These are phyloP conservation scores for Philereme transversata DNA, from an alignment of 2,888 invertebrate species.

Conservation along the genomic window DNA sequence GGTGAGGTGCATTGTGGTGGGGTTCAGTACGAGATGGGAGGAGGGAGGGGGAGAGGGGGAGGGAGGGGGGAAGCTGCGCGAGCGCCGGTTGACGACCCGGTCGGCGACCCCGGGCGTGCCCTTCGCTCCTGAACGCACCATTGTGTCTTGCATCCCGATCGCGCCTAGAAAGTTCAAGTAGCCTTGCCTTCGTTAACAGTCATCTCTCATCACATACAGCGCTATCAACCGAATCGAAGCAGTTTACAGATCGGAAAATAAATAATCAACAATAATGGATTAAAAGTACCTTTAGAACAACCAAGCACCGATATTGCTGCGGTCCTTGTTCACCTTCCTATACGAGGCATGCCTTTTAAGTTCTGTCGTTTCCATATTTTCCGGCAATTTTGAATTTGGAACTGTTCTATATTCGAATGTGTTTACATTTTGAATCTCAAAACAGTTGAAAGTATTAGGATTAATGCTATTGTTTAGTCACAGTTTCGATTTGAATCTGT, in stretches of 20 bases:
- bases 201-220: too few relatives aligned
- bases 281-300: constrained; percentile 3
- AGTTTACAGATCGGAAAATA: neutral
- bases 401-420: too few relatives aligned
- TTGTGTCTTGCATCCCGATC: constrained; percentile 39
- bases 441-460: too few relatives aligned
- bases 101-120: constrained; percentile 60
- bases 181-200: neutral
- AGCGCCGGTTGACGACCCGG: constrained; percentile 58
- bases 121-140: constrained; percentile 45
- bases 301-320: neutral
- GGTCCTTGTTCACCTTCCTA: constrained; percentile 21
- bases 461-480: too few relatives aligned
- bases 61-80: constrained; percentile 47
- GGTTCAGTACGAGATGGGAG: constrained; percentile 15
- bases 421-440: too few relatives aligned
- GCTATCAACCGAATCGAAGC: too few relatives aligned
- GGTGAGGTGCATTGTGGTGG: constrained; percentile 44
- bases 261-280: neutral
- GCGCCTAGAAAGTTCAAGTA: constrained; percentile 12
- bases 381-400: too few relatives aligned
- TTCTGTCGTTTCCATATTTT: too few relatives aligned
- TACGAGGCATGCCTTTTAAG: too few relatives aligned
- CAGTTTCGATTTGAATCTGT: too few relatives aligned
- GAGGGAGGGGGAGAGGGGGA: constrained; percentile 33